Base-by-base conservation (phyloP, 1,140 invertebrate genomes). In the Sipha flava region DNA sequence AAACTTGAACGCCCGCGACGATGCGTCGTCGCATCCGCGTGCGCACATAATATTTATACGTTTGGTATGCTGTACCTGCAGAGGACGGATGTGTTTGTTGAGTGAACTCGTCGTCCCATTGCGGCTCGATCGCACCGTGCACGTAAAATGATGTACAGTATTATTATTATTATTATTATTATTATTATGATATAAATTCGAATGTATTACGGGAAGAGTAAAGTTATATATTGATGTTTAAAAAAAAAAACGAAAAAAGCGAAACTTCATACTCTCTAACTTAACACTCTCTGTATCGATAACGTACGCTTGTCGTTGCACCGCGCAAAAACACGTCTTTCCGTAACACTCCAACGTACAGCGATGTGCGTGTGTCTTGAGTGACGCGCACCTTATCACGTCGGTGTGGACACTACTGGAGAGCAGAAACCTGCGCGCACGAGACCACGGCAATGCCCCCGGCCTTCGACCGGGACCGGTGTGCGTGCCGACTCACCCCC, bases 381-480 rank as follows among this genome's bases (percentile, higher is more conserved):
- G 59, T 64, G 47, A 12, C 47, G 49, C 16, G 29, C 45, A 10
- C 18, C 29, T 54, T 2, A n/a, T 14, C 29, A 16, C 52, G 73
- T 54, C 49, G 34, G 29, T 23, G 54, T 43, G 52, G 52, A 59
- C 73, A 57, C 34, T 40, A 57, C 49, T 64, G 72, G 49, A 75
- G 49, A 57, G 72, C n/a, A 40, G 52, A 73, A 52, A 52, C 70
- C 70, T 4, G 45, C 29, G 26, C 59, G 23, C 23, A 9, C 34
- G 62, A n/a, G n/a, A 37, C 31, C 34, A 12, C 29, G 47, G 29
- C 54, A 73, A 73, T 34, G 47, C 70, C 47, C 70, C 70, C 70
- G 47, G 47, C 29, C 70, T 23, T 73, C 70, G 70, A 54, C 47
- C 72, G 49, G 64, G 31, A 75, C 72, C 72, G 72, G 49, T 40